A percentile compares a stretch with the other conserved stretches of the same genome.
These are phyloP conservation scores for Lepus europaeus DNA, from an alignment of 2,113 vertebrate species.

Conservation along the genomic window DNA sequence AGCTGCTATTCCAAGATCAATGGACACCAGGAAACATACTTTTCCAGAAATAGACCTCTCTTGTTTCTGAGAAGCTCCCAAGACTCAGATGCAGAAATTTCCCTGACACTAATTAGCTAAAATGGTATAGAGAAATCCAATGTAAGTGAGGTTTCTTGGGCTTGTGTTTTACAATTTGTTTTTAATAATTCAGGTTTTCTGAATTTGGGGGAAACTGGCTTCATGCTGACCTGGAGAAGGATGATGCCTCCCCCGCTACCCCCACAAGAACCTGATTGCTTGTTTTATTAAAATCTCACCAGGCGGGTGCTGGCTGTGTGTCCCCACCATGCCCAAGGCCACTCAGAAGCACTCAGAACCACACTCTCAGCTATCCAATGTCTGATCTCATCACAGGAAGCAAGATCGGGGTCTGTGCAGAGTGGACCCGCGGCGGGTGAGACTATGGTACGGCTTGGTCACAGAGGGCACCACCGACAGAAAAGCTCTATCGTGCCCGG, in stretches of 20 bases:
- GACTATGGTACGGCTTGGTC: background rate
- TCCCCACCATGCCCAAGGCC: background rate
- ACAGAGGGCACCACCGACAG: background rate
- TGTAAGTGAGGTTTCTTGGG: slow-evolving; percentile 32
- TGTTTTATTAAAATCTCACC: background rate
- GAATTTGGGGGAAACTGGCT: background rate
- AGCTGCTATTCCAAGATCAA: slow-evolving; percentile 29
- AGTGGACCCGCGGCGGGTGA: background rate
- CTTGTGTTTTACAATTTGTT: slow-evolving; percentile 30
- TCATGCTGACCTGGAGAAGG: background rate
- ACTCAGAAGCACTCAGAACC: background rate
- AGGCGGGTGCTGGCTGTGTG: background rate
- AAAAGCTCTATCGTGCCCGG: background rate
- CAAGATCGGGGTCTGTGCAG: background rate
- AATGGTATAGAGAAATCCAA: slow-evolving; percentile 26
- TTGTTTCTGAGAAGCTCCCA: slow-evolving; percentile 41
- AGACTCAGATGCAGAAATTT: slow-evolving; percentile 49
- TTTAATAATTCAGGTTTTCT: slow-evolving; percentile 20
- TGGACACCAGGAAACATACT: slow-evolving; percentile 34
- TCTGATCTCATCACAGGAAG: background rate
- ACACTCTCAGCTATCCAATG: background rate
- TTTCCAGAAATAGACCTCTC: slow-evolving; percentile 61
- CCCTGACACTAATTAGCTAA: slow-evolving; percentile 38
- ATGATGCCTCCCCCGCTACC: background rate
- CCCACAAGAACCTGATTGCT: background rate